A percentile compares a stretch with the other conserved stretches of the same genome.
Evolutionary conservation across 1,140 invertebrate species (phyloP).

Genomic region (Archivesica marissinica): DNA sequence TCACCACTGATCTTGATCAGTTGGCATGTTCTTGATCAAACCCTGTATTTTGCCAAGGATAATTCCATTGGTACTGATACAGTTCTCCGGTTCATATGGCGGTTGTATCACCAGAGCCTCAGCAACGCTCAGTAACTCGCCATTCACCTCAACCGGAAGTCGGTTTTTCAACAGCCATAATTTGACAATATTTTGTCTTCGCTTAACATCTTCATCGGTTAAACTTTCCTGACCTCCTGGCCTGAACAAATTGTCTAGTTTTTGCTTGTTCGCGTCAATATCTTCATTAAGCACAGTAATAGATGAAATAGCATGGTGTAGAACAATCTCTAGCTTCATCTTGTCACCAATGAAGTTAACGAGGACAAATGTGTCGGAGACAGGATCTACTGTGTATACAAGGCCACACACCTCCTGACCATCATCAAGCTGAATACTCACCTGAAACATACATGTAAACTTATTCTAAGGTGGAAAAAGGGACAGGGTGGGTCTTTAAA

Average conservation of each 20-base stretch:
- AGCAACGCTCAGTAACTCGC: constrained; percentile 76
- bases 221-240: constrained; percentile 55
- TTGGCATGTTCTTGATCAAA: constrained; percentile 82
- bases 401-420: constrained; percentile 74
- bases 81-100: constrained; percentile 80
- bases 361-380: constrained; percentile 78
- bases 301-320: constrained; percentile 72
- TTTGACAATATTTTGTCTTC: constrained; percentile 73
- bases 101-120: constrained; percentile 79
- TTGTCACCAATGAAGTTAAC: constrained; percentile 71
- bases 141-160: constrained; percentile 74
- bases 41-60: constrained; percentile 82
- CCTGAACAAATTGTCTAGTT: constrained; percentile 75
- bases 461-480: no score
- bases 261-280: constrained; percentile 67
- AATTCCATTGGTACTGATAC: constrained; percentile 82
- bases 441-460: constrained; percentile 65
- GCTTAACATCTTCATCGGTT: constrained; percentile 72
- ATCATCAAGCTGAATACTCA: constrained; percentile 71
- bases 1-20: constrained; percentile 76
- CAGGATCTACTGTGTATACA: constrained; percentile 83
- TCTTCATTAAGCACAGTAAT: constrained; percentile 70
- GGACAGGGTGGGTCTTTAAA: no score
- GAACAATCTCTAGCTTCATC: constrained; percentile 68
- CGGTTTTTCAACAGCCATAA: constrained; percentile 80